phyloP scores from a whole-genome alignment of 2,888 invertebrate species.

The Siphlonurus alternatus region DNA sequence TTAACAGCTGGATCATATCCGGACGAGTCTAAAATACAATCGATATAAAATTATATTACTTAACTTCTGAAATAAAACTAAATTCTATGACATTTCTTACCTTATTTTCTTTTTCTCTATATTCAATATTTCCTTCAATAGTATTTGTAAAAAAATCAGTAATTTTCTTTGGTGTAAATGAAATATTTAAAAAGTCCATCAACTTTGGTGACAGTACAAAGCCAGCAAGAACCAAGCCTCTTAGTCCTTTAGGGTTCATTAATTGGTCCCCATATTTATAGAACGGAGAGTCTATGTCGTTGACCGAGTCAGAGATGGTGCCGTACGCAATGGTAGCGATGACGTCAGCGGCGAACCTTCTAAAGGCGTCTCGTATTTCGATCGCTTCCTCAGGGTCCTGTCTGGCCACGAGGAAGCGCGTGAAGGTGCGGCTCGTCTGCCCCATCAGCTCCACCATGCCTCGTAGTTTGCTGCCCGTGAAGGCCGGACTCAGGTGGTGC shows the following conservation, averaged over 20 bases:
- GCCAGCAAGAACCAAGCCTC: not conserved
- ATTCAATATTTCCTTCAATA: not conserved
- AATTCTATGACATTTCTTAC: too few species aligned
- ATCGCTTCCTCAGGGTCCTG: not conserved
- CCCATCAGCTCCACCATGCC: not conserved
- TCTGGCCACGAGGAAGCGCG: not conserved
- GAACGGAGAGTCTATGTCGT: slow-evolving; percentile 12
- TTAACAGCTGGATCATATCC: not conserved
- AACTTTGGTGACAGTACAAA: not conserved
- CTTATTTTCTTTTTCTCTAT: slow-evolving; percentile 1
- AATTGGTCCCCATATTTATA: slow-evolving; percentile 10
- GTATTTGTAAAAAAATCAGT: slow-evolving; percentile 2
- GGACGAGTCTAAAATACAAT: not conserved
- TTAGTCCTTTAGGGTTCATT: not conserved
- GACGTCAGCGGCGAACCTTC: slow-evolving; percentile 14
- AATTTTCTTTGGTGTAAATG: slow-evolving; percentile 1
- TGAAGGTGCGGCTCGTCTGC: not conserved
- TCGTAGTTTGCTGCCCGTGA: not conserved
- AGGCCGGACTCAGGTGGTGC: not conserved
- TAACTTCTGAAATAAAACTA: too few species aligned
- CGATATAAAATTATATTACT: too few species aligned
- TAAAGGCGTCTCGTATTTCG: slow-evolving; percentile 4
- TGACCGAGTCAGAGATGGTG: slow-evolving; percentile 12
- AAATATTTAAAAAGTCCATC: not conserved
- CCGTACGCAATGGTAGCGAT: slow-evolving; percentile 16